phyloP scores from a whole-genome alignment of 2,113 vertebrate species.

The Sigmodon hispidus region DNA sequence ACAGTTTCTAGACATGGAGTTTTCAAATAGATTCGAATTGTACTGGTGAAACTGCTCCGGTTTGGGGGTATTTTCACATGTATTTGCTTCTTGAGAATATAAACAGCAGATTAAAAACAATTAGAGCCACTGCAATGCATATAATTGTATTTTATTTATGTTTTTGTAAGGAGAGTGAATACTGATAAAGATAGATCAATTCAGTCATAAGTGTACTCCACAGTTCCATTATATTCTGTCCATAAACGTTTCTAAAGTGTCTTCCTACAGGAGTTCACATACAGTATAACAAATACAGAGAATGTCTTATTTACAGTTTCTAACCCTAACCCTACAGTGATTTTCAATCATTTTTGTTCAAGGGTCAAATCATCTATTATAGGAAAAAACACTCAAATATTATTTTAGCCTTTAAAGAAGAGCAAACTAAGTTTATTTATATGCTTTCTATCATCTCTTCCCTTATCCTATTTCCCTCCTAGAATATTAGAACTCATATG shows the following conservation, averaged over 20 bases:
- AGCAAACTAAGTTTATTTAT: not conserved
- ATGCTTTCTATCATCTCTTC: not conserved
- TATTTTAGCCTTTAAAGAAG: not conserved
- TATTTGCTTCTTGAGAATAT: conserved; percentile 1
- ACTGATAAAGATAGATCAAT: conserved; percentile 12
- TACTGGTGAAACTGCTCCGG: not conserved
- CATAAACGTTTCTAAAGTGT: not conserved
- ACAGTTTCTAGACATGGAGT: not conserved
- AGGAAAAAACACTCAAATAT: not conserved
- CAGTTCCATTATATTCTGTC: not conserved
- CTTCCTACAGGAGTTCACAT: not conserved
- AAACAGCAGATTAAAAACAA: conserved; percentile 47
- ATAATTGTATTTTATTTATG: not conserved
- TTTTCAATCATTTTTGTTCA: not conserved
- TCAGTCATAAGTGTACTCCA: not conserved
- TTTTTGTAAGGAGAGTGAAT: conserved; percentile 17
- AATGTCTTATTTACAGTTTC: not conserved
- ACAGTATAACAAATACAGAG: not conserved
- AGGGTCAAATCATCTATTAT: not conserved
- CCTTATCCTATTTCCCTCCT: not conserved
- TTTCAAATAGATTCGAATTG: not conserved
- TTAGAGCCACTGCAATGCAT: not conserved
- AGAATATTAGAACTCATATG: not conserved
- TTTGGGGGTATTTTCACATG: not conserved
- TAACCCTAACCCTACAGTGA: not conserved